phyloP scores from a whole-genome alignment of 2,888 invertebrate genomes.

The Caenorhabditis angaria region DNA sequence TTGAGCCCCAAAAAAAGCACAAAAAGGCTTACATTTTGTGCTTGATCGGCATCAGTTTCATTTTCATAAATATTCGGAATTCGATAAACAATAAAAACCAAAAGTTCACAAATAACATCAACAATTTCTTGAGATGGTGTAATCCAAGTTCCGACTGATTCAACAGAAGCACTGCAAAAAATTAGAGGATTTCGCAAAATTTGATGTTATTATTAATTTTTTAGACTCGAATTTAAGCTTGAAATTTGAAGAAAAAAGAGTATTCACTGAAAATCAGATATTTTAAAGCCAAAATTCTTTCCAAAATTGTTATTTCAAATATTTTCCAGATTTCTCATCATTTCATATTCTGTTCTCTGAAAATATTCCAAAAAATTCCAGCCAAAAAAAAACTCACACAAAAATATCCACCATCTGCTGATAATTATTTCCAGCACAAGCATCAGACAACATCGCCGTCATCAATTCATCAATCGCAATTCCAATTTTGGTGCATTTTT shows the following conservation, averaged over 20 bases:
- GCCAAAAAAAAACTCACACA: constrained; percentile 5
- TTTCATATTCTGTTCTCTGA: too few relatives aligned
- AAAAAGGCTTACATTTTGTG: constrained; percentile 31
- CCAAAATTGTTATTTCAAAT: too few relatives aligned
- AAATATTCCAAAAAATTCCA: background rate
- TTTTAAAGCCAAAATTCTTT: too few relatives aligned
- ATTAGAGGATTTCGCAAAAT: background rate
- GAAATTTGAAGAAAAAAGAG: too few relatives aligned
- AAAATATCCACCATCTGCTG: constrained; percentile 17
- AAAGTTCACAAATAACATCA: constrained; percentile 20
- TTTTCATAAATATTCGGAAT: constrained; percentile 15
- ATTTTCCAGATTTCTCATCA: too few relatives aligned
- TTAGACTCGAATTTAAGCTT: too few relatives aligned
- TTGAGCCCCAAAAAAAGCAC: too few relatives aligned
- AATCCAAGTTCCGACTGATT: constrained; percentile 16
- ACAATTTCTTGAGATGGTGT: constrained; percentile 23
- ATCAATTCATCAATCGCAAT: constrained; percentile 16
- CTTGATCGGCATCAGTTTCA: constrained; percentile 20
- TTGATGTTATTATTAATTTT: too few relatives aligned
- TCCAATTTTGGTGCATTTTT: constrained; percentile 25
- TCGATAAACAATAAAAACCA: constrained; percentile 22
- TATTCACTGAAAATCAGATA: too few relatives aligned
- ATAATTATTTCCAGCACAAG: constrained; percentile 8
- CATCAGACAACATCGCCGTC: constrained; percentile 11
- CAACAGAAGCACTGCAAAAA: constrained; percentile 11